Percentiles rank a stretch among this genome's conserved stretches.
Conservation (phyloP, 2,113 vertebrate genomes). For the Rhinolophus sinicus region DNA sequence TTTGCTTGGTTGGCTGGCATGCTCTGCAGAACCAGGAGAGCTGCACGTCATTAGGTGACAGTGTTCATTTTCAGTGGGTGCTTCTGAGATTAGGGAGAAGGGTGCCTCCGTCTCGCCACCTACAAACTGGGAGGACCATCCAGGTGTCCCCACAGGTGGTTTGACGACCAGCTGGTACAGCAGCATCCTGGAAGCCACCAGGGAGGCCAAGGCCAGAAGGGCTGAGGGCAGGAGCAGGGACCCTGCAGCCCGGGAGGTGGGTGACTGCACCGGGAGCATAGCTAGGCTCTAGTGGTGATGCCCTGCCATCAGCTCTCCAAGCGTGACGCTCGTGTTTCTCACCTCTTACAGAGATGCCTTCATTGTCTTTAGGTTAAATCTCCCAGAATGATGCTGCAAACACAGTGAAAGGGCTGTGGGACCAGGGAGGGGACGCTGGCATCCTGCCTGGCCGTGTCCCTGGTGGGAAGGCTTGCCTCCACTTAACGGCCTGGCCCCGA, state of each 20-base stretch:
- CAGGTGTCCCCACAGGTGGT: rapidly evolving
- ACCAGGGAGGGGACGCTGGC: rapidly evolving
- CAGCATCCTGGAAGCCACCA: rapidly evolving
- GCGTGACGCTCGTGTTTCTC: not conserved
- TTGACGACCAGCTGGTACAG: not conserved
- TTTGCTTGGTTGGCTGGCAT: rapidly evolving
- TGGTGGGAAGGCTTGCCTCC: not conserved
- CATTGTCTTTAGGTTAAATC: not conserved
- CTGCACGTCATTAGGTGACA: rapidly evolving
- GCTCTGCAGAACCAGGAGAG: rapidly evolving
- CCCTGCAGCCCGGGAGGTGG: rapidly evolving
- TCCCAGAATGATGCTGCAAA: rapidly evolving
- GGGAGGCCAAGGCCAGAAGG: not conserved
- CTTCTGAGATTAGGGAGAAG: not conserved
- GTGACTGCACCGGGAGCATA: rapidly evolving
- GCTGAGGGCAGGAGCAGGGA: rapidly evolving
- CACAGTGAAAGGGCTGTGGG: rapidly evolving
- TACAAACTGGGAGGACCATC: rapidly evolving
- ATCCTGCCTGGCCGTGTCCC: rapidly evolving
- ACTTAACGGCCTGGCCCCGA: rapidly evolving
- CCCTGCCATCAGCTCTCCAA: not conserved
- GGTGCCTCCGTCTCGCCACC: not conserved
- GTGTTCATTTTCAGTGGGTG: rapidly evolving
- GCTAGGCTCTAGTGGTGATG: rapidly evolving
- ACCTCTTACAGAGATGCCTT: not conserved